Base-by-base conservation (phyloP, 2,888 invertebrate genomes). In the Aphodius granarius region DNA sequence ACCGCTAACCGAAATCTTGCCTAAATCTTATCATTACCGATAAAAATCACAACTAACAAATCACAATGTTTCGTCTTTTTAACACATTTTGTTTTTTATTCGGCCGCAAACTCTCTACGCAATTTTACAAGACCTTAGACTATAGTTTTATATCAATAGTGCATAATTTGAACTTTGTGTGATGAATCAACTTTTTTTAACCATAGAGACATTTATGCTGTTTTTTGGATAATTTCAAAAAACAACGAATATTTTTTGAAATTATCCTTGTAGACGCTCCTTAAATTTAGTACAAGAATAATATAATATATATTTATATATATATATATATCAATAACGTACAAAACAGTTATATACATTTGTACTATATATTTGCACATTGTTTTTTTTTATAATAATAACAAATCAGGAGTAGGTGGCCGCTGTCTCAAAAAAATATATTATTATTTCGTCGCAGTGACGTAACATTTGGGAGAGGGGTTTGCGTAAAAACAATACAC, bases 281-380 rank as follows among this genome's bases (percentile, higher is more conserved):
- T 77, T 75, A 75, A 74, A 6, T 66, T 73, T 74, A 71, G 72
- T 75, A 72, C 66, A 75, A 66, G 73, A 70, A 73, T 43, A 23
- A 74, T 66, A 71, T 63, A 65, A 9, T 65, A 71, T 68, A 72
- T 68, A 72, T 66, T 63, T 70, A 65, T 73, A 71, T 68, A 64
- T 66, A 66, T 75, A 73, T 72, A 74, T 68, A 72, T 68, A 17
- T 72, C 73, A 75, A 43, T 43, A 43, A 75, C 66, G 73, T 75
- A 75, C 70, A 75, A 77, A 77, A 77, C 77, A 77, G 68, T 77
- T 77, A 77, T 77, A 63, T 77, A 77, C 77, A 77, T 77, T 77
- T 77, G 74, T 77, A 73, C 74, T 75, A 43, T 77, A 20, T 68
- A 68, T 77, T 75, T 77, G 76, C 72, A 76, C 73, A 73, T 75